Percentiles rank a stretch among this genome's conserved stretches.
phyloP scores from a whole-genome alignment of 2,888 invertebrate species.

The Dolichomitus sp. region DNA sequence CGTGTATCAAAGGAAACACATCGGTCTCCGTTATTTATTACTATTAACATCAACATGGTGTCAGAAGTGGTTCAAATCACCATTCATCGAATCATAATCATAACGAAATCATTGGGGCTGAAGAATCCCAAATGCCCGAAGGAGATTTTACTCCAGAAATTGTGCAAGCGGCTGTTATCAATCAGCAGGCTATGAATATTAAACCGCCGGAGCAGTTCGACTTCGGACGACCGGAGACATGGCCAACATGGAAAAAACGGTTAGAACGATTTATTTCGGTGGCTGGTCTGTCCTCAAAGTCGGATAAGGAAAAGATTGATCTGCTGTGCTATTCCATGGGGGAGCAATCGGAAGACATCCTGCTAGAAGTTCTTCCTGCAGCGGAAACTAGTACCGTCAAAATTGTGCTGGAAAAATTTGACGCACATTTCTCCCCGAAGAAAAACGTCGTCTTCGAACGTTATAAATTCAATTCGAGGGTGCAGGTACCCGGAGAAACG shows the following conservation, averaged over 20 bases:
- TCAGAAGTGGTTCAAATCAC: no score
- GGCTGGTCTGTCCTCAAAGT: slow-evolving; percentile 17
- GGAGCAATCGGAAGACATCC: background rate
- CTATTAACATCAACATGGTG: no score
- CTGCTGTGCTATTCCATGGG: slow-evolving; percentile 69
- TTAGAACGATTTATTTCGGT: slow-evolving; percentile 45
- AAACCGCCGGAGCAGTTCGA: slow-evolving; percentile 57
- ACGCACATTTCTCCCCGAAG: slow-evolving; percentile 65
- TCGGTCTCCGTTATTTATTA: no score
- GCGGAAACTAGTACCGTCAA: slow-evolving; percentile 12
- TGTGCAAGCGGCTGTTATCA: background rate
- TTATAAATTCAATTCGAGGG: slow-evolving; percentile 64
- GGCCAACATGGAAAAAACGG: slow-evolving; percentile 50
- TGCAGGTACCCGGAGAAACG: slow-evolving; percentile 54
- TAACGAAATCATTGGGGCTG: background rate
- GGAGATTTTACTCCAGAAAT: background rate
- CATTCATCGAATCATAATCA: no score
- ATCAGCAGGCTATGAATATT: background rate
- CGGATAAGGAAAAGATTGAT: slow-evolving; percentile 69
- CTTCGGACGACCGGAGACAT: slow-evolving; percentile 55
- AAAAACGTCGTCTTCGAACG: slow-evolving; percentile 69
- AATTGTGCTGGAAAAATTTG: slow-evolving; percentile 50
- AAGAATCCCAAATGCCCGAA: background rate
- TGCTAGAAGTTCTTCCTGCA: slow-evolving; percentile 4
- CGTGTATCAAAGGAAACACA: no score